phyloP scores from a whole-genome alignment of 1,140 invertebrate genomes.

The Bombus confusus region DNA sequence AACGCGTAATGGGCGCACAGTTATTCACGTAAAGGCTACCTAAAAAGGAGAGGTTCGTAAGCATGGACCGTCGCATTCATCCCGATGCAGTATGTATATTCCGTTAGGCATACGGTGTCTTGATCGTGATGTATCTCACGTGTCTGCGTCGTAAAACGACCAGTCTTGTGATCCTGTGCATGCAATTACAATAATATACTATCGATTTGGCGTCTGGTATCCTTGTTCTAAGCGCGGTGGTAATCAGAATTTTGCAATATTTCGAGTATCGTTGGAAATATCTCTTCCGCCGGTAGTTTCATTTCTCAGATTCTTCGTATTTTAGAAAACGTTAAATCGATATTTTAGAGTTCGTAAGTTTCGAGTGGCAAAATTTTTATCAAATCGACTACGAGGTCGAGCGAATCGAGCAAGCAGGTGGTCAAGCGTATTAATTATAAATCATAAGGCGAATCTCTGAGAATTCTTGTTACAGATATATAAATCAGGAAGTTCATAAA shows the following conservation, averaged over 20 bases:
- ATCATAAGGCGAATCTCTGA: not conserved
- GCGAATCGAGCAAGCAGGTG: no score
- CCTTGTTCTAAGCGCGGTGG: not conserved
- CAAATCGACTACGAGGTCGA: not conserved
- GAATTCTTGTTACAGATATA: not conserved
- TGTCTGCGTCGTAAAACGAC: slow-evolving; percentile 13
- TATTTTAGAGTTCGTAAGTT: not conserved
- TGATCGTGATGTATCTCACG: slow-evolving; percentile 59
- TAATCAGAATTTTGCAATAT: no score
- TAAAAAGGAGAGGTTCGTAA: slow-evolving; percentile 65
- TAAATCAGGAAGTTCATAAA: not conserved
- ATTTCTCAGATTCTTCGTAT: not conserved
- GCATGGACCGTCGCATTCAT: slow-evolving; percentile 57
- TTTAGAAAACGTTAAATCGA: not conserved
- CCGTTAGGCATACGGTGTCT: slow-evolving; percentile 68
- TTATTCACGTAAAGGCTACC: slow-evolving; percentile 49
- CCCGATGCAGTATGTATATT: slow-evolving; percentile 63
- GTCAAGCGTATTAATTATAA: not conserved
- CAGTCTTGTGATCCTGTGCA: not conserved
- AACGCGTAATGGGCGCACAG: slow-evolving; percentile 40
- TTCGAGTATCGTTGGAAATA: not conserved
- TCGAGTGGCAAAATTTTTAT: not conserved
- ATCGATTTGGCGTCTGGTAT: not conserved
- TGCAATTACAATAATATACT: slow-evolving; percentile 57
- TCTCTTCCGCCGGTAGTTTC: not conserved